Percentiles rank a stretch among this genome's conserved stretches.
These are phyloP conservation scores for Pemphigus obesinymphae DNA, from an alignment of 1,140 invertebrate genomes.

Conservation along the genomic window DNA sequence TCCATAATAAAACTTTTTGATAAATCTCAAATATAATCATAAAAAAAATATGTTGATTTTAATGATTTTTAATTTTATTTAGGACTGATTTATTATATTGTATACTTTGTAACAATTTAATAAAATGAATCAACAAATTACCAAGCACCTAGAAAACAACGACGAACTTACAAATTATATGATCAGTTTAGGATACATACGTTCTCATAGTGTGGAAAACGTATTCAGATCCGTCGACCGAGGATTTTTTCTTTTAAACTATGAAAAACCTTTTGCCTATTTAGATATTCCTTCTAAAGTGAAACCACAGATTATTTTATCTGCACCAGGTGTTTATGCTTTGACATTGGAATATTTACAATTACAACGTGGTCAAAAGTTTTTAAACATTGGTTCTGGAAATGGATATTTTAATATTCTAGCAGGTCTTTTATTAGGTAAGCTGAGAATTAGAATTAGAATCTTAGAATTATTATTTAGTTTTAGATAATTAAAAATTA, in stretches of 20 bases:
- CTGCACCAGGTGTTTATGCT: constrained; percentile 78
- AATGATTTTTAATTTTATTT: no score
- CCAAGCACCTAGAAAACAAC: no score
- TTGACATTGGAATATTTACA: constrained; percentile 80
- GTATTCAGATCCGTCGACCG: constrained; percentile 65
- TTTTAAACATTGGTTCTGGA: constrained; percentile 84
- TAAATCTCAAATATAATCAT: no score
- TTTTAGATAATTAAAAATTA: constrained; percentile 72
- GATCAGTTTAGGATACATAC: no score
- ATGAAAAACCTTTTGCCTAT: constrained; percentile 67
- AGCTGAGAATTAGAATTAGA: no score
- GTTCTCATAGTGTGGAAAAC: constrained; percentile 56
- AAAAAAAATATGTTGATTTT: no score
- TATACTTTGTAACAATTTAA: no score
- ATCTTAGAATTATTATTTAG: constrained; percentile 88
- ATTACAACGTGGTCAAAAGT: constrained; percentile 69
- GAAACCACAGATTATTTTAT: constrained; percentile 76
- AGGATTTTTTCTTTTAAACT: constrained; percentile 71
- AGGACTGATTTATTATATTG: no score
- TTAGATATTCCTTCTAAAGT: constrained; percentile 80
- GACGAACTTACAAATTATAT: no score
- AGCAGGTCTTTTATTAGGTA: no score
- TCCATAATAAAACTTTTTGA: no score
- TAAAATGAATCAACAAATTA: no score
- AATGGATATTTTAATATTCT: constrained; percentile 86